Conservation (phyloP, 2,113 vertebrate genomes). For the Megaleporinus macrocephalus region DNA sequence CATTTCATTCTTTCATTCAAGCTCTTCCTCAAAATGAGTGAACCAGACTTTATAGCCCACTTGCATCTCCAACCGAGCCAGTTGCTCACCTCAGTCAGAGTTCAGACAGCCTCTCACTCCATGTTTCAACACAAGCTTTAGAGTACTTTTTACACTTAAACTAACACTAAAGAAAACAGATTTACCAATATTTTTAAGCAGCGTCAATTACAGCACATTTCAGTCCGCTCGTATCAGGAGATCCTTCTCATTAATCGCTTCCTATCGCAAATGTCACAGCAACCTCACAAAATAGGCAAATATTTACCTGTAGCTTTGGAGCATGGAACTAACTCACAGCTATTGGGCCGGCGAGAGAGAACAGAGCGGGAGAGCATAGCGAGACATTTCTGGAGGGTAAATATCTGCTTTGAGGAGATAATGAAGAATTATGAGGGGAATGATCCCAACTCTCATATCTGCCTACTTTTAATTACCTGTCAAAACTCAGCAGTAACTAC, state of each 20-base stretch:
- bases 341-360: background rate
- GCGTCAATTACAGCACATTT: conserved; percentile 5
- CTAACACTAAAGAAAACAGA: background rate
- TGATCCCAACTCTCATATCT: conserved; percentile 53
- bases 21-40: background rate
- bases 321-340: background rate
- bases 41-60: background rate
- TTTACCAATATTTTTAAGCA: background rate
- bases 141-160: background rate
- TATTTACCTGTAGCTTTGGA: conserved; percentile 20
- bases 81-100: background rate
- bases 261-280: background rate
- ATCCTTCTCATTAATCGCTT: background rate
- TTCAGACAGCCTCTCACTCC: background rate
- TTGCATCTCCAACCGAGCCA: background rate
- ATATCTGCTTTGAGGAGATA: conserved; percentile 66
- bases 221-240: background rate
- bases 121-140: background rate
- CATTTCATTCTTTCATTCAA: no score
- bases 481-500: conserved; percentile 49
- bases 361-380: conserved; percentile 42
- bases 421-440: conserved; percentile 66
- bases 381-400: conserved; percentile 59
- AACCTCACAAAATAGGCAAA: background rate
- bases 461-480: conserved; percentile 66